Base-by-base conservation (phyloP, 2,113 vertebrate genomes). In the Acrocephalus arundinaceus region DNA sequence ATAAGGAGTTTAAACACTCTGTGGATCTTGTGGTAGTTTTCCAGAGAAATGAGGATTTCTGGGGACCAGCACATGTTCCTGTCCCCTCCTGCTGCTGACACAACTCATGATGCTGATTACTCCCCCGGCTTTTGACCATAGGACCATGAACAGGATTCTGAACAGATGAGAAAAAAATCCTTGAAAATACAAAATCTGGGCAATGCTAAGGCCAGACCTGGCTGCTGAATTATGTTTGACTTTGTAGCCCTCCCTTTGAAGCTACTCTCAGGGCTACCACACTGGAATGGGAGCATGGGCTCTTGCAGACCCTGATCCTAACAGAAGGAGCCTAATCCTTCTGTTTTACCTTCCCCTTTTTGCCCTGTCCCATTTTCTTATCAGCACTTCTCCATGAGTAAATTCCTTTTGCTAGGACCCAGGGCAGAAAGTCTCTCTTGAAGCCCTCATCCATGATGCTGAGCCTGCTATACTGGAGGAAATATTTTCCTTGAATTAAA, bases 271-370 rank as follows among this genome's bases (percentile, higher is more conserved):
- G 55, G n/a, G 35, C 52, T 70, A 41, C 23, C 49, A 37, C 0
- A 6, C 27, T 81, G 58, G 23, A 13, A 14, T 4, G 5, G 55
- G 57, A 81, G 14, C 39, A 28, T 13, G 25, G 31, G 13, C 30
- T 87, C 73, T 77, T 77, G 49, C 28, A 76, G 37, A 85, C 58
- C 55, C 72, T 89, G 84, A 89, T 89, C 91, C 91, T 87, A 85
- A 81, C 80, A 92, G 92, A 45, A 85, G 74, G 31, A 82, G 27
- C 52, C 66, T 79, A 87, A 89, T 87, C 87, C 49, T 89, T 20
- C 65, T 67, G 10, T 8, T 94, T 93, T 59, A 68, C 51, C 41
- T 68, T 16, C 41, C 24, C 8, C 15, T 35, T 52, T 81, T 49
- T 1, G 1, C 39, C 19, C 30, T 57, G n/a, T 48, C 13, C 0